A percentile compares a stretch with the other conserved stretches of the same genome.
phyloP scores from a whole-genome alignment of 2,113 vertebrate species.

The Apodemus speciosus region DNA sequence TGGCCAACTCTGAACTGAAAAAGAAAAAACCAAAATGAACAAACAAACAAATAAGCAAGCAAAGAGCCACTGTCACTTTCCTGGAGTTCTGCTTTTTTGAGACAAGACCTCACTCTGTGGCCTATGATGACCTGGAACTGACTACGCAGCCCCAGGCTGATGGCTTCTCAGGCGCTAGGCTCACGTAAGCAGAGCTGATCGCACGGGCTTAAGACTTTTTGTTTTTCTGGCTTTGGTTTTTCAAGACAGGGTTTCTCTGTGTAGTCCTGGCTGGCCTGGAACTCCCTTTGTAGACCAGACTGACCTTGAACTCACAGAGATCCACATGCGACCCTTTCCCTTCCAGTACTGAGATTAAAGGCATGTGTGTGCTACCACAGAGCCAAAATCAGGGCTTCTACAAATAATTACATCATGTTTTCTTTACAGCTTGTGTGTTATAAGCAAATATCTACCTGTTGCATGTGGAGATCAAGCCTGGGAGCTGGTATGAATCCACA shows the following conservation, averaged over 20 bases:
- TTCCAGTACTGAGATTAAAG: neutral
- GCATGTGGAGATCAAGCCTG: neutral
- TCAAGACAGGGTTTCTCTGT: neutral
- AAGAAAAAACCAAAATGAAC: neutral
- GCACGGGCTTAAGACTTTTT: neutral
- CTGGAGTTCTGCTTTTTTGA: neutral
- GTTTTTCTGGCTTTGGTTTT: too few relatives aligned
- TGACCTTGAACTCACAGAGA: neutral
- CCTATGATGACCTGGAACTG: neutral
- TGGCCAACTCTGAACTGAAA: neutral
- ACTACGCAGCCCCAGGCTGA: neutral
- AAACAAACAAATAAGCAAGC: too few relatives aligned
- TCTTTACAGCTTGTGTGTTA: neutral
- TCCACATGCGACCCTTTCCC: too few relatives aligned
- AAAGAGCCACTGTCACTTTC: neutral
- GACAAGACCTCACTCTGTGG: neutral
- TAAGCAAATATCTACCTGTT: neutral
- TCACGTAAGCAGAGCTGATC: neutral
- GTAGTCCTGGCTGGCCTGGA: too few relatives aligned
- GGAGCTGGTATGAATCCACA: conserved; percentile 10
- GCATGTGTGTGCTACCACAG: neutral
- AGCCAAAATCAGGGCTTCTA: conserved; percentile 38
- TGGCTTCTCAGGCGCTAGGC: neutral
- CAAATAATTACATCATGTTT: conserved; percentile 21
- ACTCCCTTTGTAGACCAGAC: neutral